These are phyloP conservation scores for Turritopsis dohrnii DNA, from an alignment of 30 jellyfish, hydroid and myxozoan species.

Conservation along the genomic window DNA sequence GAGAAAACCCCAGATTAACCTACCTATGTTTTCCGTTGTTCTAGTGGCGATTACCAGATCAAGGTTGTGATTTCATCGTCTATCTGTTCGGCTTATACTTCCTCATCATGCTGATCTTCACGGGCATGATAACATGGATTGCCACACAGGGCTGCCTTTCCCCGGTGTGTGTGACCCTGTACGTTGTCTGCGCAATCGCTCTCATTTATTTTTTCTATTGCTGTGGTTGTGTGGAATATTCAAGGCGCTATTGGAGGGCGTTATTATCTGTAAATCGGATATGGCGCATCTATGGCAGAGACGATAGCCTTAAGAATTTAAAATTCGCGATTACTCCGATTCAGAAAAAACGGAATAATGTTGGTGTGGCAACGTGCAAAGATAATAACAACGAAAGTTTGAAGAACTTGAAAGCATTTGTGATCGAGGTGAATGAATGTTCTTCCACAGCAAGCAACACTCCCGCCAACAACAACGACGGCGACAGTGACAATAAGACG, in stretches of 20 bases:
- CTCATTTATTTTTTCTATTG: constrained; percentile 71
- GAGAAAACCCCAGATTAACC: too few species aligned
- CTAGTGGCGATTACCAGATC: constrained; percentile 84
- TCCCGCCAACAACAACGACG: not conserved
- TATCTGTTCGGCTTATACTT: constrained; percentile 57
- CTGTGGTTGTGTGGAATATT: constrained; percentile 85
- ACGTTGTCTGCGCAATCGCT: constrained; percentile 73
- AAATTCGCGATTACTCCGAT: not conserved
- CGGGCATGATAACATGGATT: constrained; percentile 79
- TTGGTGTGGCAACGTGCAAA: not conserved
- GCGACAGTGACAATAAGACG: not conserved
- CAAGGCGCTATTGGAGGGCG: constrained; percentile 70
- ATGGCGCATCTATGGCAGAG: constrained; percentile 63
- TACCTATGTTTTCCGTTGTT: not conserved
- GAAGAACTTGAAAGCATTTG: not conserved
- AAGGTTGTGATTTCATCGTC: constrained; percentile 61
- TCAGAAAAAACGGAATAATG: not conserved
- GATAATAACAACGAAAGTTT: not conserved
- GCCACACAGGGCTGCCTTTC: constrained; percentile 86
- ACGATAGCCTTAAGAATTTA: constrained; percentile 31
- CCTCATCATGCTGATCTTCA: constrained; percentile 64
- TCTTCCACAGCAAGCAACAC: too few species aligned
- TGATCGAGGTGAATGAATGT: not conserved
- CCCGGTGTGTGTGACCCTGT: constrained; percentile 77
- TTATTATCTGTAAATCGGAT: constrained; percentile 58